These are phyloP conservation scores for Ophraella communa DNA, from an alignment of 2,888 invertebrate genomes.

Conservation along the genomic window DNA sequence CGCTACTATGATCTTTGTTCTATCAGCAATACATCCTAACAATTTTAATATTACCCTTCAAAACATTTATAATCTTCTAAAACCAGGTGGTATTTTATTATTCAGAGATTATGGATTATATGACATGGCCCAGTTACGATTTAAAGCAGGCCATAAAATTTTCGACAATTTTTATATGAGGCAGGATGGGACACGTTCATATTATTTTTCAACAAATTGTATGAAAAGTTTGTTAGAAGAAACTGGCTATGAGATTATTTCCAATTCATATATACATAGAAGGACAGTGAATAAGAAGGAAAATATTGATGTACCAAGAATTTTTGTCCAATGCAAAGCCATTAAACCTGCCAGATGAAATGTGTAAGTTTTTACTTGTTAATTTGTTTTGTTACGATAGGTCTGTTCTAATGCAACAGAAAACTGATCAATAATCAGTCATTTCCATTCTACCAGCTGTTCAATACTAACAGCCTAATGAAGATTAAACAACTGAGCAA, in stretches of 20 bases:
- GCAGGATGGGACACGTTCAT: slow-evolving; percentile 93
- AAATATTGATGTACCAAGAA: slow-evolving; percentile 86
- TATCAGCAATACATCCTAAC: slow-evolving; percentile 92
- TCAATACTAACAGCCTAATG: too few species aligned
- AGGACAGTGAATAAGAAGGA: slow-evolving; percentile 93
- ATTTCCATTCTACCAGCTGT: too few species aligned
- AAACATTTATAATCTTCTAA: slow-evolving; percentile 71
- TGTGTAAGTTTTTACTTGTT: not conserved
- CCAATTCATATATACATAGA: slow-evolving; percentile 81
- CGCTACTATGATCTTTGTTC: slow-evolving; percentile 89
- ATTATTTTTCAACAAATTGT: slow-evolving; percentile 80
- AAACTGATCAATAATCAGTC: too few species aligned
- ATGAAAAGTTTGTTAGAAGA: slow-evolving; percentile 69
- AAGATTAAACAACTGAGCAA: too few species aligned
- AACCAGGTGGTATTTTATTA: slow-evolving; percentile 80
- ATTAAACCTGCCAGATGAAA: slow-evolving; percentile 30
- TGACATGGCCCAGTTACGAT: slow-evolving; percentile 95
- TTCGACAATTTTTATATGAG: slow-evolving; percentile 92
- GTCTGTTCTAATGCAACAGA: too few species aligned
- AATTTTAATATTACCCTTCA: slow-evolving; percentile 71
- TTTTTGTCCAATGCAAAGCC: slow-evolving; percentile 93
- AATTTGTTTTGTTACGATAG: too few species aligned
- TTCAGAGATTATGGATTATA: slow-evolving; percentile 94
- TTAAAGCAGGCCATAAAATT: slow-evolving; percentile 91
- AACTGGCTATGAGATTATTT: slow-evolving; percentile 73